A percentile compares a stretch with the other conserved stretches of the same genome.
These are phyloP conservation scores for Synanthedon tipuliformis DNA, from an alignment of 2,888 invertebrate species.

Conservation along the genomic window DNA sequence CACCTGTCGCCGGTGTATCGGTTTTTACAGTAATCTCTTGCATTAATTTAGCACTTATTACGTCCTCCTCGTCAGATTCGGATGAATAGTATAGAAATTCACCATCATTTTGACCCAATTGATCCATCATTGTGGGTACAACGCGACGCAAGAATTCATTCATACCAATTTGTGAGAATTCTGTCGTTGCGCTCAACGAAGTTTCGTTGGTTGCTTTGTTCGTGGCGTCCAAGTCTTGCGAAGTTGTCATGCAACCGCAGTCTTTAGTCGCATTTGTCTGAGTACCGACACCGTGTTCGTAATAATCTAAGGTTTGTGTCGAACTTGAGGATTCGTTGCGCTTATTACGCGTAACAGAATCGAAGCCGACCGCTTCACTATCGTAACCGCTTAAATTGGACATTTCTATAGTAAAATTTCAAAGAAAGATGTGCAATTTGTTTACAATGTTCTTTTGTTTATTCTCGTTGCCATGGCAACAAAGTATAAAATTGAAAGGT, in stretches of 20 bases:
- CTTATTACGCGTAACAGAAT: slow-evolving; percentile 27
- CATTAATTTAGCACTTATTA: slow-evolving; percentile 28
- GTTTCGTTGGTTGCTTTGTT: slow-evolving; percentile 22
- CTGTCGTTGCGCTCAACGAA: too few relatives aligned
- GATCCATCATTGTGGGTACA: slow-evolving; percentile 46
- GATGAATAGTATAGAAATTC: slow-evolving; percentile 34
- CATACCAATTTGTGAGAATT: slow-evolving; percentile 40
- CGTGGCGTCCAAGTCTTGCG: slow-evolving; percentile 31
- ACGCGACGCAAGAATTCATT: slow-evolving; percentile 49
- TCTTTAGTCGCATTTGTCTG: slow-evolving; percentile 35
- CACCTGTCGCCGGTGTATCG: slow-evolving; percentile 22
- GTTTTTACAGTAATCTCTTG: slow-evolving; percentile 35
- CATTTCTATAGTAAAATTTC: slow-evolving; percentile 20
- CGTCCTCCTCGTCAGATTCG: slow-evolving; percentile 53
- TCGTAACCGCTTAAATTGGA: slow-evolving; percentile 49
- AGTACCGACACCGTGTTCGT: slow-evolving; percentile 22
- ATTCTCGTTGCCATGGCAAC: slow-evolving; percentile 13
- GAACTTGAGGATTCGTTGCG: slow-evolving; percentile 20
- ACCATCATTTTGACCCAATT: slow-evolving; percentile 35
- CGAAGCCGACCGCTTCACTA: slow-evolving; percentile 47
- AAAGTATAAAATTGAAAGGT: neutral
- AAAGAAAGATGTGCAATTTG: neutral
- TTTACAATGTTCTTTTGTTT: slow-evolving; percentile 4
- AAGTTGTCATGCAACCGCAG: slow-evolving; percentile 26
- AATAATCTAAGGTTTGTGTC: slow-evolving; percentile 42